Evolutionary conservation across 2,797 vertebrate genomes (phyloP).

Genomic region (Amblyopsis hoosieri): DNA sequence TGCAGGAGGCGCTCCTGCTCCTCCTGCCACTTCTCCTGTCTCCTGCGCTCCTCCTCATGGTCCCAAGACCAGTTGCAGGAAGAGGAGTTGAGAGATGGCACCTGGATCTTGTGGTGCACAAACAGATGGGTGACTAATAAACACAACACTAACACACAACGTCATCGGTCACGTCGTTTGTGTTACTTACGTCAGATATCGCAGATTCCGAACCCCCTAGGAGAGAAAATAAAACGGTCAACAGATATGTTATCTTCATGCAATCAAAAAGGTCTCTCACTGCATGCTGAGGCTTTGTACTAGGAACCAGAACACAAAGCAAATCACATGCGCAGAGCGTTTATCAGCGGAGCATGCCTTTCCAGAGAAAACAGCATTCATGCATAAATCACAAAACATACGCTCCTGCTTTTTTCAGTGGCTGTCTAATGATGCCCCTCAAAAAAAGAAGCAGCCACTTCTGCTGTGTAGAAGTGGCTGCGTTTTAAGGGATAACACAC

Average conservation of each 20-base stretch:
- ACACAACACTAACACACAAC: slow-evolving; percentile 1
- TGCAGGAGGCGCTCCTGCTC: slow-evolving; percentile 94
- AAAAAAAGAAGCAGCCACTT: slow-evolving; percentile 31
- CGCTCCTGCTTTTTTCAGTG: slow-evolving; percentile 30
- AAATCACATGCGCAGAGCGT: slow-evolving; percentile 30
- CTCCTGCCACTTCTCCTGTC: slow-evolving; percentile 95
- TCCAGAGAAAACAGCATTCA: slow-evolving; percentile 5
- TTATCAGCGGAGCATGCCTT: slow-evolving; percentile 7
- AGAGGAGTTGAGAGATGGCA: slow-evolving; percentile 85
- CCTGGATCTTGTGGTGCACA: slow-evolving; percentile 81
- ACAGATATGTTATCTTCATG: slow-evolving; percentile 1
- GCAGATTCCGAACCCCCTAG: slow-evolving; percentile 89
- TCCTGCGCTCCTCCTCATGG: slow-evolving; percentile 85
- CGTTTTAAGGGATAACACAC: neutral
- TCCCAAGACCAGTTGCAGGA: slow-evolving; percentile 90
- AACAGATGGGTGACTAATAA: slow-evolving; percentile 9
- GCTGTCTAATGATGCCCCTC: slow-evolving; percentile 9
- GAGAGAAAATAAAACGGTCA: slow-evolving; percentile 28
- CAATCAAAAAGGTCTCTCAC: neutral
- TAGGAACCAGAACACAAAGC: slow-evolving; percentile 16
- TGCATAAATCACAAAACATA: slow-evolving; percentile 14
- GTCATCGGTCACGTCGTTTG: neutral
- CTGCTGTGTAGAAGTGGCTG: neutral
- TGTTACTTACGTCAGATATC: slow-evolving; percentile 89
- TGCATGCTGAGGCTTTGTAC: slow-evolving; percentile 2